Evolutionary conservation across 2,113 vertebrate species (phyloP), one percentile per base, ranked within the genome.

Genomic region (Eurypyga helias): DNA sequence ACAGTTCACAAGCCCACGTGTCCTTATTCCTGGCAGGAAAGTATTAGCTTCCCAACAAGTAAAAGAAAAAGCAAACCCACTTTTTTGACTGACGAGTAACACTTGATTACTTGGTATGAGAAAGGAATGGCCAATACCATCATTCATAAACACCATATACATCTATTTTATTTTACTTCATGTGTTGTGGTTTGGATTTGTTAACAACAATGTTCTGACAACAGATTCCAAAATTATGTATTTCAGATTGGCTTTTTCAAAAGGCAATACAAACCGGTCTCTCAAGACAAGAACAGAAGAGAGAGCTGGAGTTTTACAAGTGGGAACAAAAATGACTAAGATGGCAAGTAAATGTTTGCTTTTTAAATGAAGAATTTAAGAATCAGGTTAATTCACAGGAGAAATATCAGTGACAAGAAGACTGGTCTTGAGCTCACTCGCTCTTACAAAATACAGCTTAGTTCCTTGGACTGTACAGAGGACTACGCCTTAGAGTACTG

Each of bases 221-320:
- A 72, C 34, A 75, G 75, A 79, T 87, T 93, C 29, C 90, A 49
- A 87, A 83, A 96, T 97, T 97, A 28, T 97, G 48, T 96, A 51
- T 98, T 98, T 82, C 98, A 99, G 99, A 95, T 97, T 66, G 99
- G 99, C 54, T 99, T 99, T 98, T 99, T 99, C 90, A 99, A 99
- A 98, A 98, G 99, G 94, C 97, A 97, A n/a, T 98, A 98, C 70
- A 98, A 98, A 95, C 90, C 97, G 24, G 93, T 98, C 61, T 60
- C 97, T 73, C 96, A 98, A 96, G 98, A 99, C 62, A 93, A 96
- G 67, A 98, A 98, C n/a, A 97, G 93, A 79, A 98, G 98, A 96
- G 97, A 99, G 86, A 99, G 99, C 94, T 99, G 99, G 99, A 99
- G 99, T 96, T 99, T 99, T 31, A 98, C 99, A 93, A 98, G 97